A percentile compares a stretch with the other conserved stretches of the same genome.
Evolutionary conservation across 2,113 vertebrate species (phyloP).

Genomic region (Caranx melampygus): DNA sequence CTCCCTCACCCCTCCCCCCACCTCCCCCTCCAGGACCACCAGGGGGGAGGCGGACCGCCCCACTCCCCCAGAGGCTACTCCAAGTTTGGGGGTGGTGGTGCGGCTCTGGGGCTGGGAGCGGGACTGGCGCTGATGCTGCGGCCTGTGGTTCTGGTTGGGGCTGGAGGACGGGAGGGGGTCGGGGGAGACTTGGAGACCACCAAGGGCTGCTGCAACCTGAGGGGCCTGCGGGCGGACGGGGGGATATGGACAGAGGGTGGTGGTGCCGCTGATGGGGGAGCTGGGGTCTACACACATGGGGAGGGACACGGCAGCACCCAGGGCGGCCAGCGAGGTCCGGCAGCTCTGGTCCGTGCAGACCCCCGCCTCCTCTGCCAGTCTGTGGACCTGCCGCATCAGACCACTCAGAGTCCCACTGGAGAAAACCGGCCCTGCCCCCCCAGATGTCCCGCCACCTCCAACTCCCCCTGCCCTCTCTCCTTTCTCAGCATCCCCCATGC

Average conservation of each 20-base stretch:
- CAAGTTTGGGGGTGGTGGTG: conserved; percentile 74
- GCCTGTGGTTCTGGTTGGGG: not conserved
- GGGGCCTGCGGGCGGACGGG: not conserved
- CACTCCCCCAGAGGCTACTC: conserved; percentile 24
- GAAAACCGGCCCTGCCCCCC: conserved; percentile 40
- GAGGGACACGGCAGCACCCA: not conserved
- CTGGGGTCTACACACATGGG: not conserved
- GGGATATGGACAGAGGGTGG: not conserved
- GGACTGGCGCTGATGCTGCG: conserved; percentile 50
- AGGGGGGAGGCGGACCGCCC: conserved; percentile 60
- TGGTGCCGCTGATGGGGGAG: not conserved
- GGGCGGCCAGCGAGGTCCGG: conserved; percentile 20
- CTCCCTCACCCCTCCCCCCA: conserved; percentile 29
- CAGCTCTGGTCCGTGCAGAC: conserved; percentile 75
- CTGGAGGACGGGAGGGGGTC: not conserved
- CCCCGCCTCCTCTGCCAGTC: conserved; percentile 71
- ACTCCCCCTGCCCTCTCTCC: conserved; percentile 2
- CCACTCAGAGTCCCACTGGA: conserved; percentile 65
- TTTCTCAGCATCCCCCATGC: conserved; percentile 5
- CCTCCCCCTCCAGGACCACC: conserved; percentile 60
- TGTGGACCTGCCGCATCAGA: conserved; percentile 77
- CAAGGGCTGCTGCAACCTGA: not conserved
- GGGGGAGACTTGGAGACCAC: not conserved
- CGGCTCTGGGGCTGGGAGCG: conserved; percentile 75
- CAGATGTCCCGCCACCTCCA: not conserved